Conservation (phyloP, 1,140 invertebrate species). For the Lithobius niger region DNA sequence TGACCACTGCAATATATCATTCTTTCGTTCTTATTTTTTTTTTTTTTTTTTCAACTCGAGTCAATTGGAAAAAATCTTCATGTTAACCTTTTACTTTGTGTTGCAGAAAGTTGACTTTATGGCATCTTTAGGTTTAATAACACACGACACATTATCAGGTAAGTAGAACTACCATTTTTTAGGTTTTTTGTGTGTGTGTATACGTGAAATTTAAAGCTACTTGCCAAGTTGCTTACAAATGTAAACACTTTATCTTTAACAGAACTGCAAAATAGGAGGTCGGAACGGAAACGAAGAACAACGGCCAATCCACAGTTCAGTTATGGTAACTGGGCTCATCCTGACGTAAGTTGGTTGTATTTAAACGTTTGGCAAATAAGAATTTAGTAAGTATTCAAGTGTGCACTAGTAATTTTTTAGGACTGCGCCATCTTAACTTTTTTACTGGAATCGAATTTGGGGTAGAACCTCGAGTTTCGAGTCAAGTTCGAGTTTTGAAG, state of each 20-base stretch:
- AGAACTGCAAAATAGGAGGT: constrained; percentile 24
- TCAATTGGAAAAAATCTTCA: no score
- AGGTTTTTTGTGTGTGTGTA: neutral
- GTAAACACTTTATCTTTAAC: neutral
- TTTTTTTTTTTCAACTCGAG: no score
- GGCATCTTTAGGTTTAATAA: constrained; percentile 22
- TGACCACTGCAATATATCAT: no score
- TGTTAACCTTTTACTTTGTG: neutral
- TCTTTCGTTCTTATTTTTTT: no score
- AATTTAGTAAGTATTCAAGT: no score
- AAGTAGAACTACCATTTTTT: neutral
- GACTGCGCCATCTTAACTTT: no score
- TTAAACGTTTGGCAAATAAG: no score
- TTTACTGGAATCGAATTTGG: no score
- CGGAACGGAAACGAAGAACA: constrained; percentile 25
- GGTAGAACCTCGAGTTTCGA: no score
- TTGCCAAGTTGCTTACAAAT: neutral
- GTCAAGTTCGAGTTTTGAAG: no score
- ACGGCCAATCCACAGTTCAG: constrained; percentile 28
- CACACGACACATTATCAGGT: constrained; percentile 24
- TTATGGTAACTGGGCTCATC: constrained; percentile 23
- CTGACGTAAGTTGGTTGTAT: constrained; percentile 17
- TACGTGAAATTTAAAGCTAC: neutral
- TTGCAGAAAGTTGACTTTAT: constrained; percentile 27
- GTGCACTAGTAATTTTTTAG: no score